Evolutionary conservation across 2,113 vertebrate genomes (phyloP).

Genomic region (Okapia johnstoni): DNA sequence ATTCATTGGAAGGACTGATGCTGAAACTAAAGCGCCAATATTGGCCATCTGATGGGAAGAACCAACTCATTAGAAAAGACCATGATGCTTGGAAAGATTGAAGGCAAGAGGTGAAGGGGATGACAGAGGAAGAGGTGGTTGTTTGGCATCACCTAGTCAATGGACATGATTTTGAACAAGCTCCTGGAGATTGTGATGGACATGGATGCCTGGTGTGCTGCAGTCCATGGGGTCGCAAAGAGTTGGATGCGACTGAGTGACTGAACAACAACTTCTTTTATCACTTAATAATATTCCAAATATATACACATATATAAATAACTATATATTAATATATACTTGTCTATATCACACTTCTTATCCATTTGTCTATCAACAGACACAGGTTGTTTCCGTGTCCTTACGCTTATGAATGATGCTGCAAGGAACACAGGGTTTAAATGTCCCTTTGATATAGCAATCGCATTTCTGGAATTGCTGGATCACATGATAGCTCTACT

Average conservation of each 20-base stretch:
- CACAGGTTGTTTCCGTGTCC: background rate
- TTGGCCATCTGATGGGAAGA: background rate
- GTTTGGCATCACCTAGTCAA: background rate
- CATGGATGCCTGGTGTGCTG: background rate
- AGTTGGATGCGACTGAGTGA: accelerated
- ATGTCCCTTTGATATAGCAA: background rate
- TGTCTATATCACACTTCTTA: background rate
- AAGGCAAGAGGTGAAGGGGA: background rate
- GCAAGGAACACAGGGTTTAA: background rate
- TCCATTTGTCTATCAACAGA: background rate
- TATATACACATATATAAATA: background rate
- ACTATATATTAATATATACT: background rate
- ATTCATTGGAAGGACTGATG: background rate
- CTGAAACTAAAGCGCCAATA: background rate
- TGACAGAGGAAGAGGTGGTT: background rate
- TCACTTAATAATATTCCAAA: background rate
- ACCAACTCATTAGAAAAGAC: background rate
- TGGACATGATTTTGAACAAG: background rate
- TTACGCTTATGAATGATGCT: background rate
- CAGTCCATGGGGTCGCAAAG: background rate
- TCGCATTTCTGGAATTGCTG: background rate
- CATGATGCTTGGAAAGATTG: background rate
- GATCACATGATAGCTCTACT: background rate
- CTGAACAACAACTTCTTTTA: background rate
- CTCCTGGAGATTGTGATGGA: background rate